These are phyloP conservation scores for Ctenomys sociabilis DNA, from an alignment of 2,113 vertebrate genomes.

Conservation along the genomic window DNA sequence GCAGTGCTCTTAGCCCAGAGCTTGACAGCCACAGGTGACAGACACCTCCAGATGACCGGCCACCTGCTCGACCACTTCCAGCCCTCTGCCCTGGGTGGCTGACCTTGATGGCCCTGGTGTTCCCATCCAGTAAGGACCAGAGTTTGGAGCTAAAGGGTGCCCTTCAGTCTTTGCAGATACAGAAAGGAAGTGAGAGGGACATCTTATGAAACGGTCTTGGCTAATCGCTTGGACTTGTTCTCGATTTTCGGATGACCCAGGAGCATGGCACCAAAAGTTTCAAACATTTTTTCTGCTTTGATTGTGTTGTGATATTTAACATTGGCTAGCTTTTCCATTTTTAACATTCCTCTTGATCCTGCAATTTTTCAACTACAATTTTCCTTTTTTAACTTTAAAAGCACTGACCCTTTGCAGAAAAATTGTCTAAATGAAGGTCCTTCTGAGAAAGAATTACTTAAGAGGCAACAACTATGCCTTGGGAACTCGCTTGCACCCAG, in stretches of 20 bases:
- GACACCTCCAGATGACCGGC: neutral
- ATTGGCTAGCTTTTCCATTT: slow-evolving; percentile 49
- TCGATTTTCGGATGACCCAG: slow-evolving; percentile 69
- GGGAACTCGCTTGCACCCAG: neutral
- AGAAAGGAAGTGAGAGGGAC: slow-evolving; percentile 36
- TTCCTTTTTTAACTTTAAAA: slow-evolving; percentile 37
- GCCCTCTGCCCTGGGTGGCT: neutral
- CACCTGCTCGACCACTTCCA: neutral
- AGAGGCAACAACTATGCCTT: neutral
- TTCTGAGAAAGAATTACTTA: slow-evolving; percentile 26
- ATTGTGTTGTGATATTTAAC: slow-evolving; percentile 47
- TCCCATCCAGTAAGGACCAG: neutral
- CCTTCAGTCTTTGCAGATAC: slow-evolving; percentile 35
- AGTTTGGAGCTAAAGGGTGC: slow-evolving; percentile 1
- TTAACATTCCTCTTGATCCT: slow-evolving; percentile 3
- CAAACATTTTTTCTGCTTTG: slow-evolving; percentile 51
- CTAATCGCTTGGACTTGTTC: slow-evolving; percentile 65
- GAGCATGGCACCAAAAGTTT: slow-evolving; percentile 65
- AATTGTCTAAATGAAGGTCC: neutral
- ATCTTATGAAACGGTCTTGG: slow-evolving; percentile 15
- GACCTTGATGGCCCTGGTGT: neutral
- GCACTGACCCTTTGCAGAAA: slow-evolving; percentile 49
- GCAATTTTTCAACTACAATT: slow-evolving; percentile 2
- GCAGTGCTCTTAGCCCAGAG: fast-evolving
- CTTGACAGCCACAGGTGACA: neutral